A percentile compares a stretch with the other conserved stretches of the same genome.
These are phyloP conservation scores for Saccostrea echinata DNA, from an alignment of 1,140 invertebrate genomes.

Conservation along the genomic window DNA sequence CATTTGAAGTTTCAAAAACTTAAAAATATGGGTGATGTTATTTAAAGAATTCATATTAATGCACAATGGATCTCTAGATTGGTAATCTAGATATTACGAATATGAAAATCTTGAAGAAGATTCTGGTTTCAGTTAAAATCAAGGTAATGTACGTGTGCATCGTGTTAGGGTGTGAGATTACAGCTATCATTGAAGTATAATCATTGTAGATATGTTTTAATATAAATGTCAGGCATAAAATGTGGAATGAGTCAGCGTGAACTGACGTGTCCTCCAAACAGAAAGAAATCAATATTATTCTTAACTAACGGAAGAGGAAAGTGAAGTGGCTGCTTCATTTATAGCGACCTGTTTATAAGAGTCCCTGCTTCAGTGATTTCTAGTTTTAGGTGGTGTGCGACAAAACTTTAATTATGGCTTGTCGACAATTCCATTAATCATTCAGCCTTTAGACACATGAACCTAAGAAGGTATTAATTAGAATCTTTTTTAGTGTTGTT, in stretches of 20 bases:
- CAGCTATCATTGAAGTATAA: neutral
- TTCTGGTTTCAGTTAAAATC: too few relatives aligned
- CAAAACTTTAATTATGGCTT: constrained; percentile 1
- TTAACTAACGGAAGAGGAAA: constrained; percentile 23
- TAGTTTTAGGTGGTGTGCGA: neutral
- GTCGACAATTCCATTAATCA: constrained; percentile 28
- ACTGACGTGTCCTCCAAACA: neutral
- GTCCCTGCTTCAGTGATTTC: constrained; percentile 20
- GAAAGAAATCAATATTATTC: constrained; percentile 19
- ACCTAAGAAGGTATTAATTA: neutral
- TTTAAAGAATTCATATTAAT: neutral
- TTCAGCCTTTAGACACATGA: neutral
- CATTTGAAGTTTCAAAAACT: neutral
- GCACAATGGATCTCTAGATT: neutral
- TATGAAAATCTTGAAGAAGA: neutral
- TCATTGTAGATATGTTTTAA: neutral
- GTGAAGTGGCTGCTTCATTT: constrained; percentile 18
- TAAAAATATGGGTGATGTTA: neutral
- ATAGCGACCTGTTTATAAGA: neutral
- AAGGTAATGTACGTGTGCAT: too few relatives aligned
- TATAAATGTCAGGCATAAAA: neutral
- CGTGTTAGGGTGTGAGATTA: too few relatives aligned
- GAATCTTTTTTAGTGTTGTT: neutral
- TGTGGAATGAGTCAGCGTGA: neutral
- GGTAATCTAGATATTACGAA: neutral